A percentile compares a stretch with the other conserved stretches of the same genome.
These are phyloP conservation scores for Glyptemys insculpta DNA, from an alignment of 2,797 vertebrate genomes.

Conservation along the genomic window DNA sequence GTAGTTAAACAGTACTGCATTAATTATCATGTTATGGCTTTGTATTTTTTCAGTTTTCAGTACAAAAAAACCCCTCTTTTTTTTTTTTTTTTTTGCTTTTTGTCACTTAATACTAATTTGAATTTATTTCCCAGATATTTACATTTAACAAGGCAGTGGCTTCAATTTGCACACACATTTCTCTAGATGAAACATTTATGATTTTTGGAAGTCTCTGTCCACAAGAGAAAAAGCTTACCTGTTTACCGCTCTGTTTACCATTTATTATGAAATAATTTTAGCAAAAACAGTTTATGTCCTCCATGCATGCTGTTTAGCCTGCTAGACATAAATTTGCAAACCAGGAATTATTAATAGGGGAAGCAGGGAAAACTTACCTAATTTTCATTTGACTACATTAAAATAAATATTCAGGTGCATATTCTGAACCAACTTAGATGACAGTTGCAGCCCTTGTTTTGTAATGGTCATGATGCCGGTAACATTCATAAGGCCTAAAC, in stretches of 20 bases:
- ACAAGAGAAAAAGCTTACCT: slow-evolving; percentile 50
- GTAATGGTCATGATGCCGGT: slow-evolving; percentile 95
- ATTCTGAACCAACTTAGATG: slow-evolving; percentile 99
- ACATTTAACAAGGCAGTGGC: neutral
- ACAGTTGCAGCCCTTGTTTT: slow-evolving; percentile 96
- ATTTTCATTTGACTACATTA: slow-evolving; percentile 85
- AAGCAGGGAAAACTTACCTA: slow-evolving; percentile 89
- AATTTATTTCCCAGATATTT: neutral
- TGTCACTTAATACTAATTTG: neutral
- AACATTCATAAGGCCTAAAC: slow-evolving; percentile 87
- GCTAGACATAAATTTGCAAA: slow-evolving; percentile 57
- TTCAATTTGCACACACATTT: neutral
- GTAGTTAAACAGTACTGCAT: neutral
- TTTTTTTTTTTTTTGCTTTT: neutral
- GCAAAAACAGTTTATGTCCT: slow-evolving; percentile 67
- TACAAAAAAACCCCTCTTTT: no score
- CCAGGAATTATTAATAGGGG: slow-evolving; percentile 75
- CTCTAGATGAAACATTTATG: neutral
- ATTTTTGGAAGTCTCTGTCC: slow-evolving; percentile 30
- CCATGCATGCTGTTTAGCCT: slow-evolving; percentile 65
- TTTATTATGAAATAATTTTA: slow-evolving; percentile 45
- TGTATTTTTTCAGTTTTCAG: neutral
- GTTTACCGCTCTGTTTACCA: slow-evolving; percentile 65
- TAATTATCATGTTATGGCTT: neutral
- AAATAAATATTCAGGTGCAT: slow-evolving; percentile 93